A percentile compares a stretch with the other conserved stretches of the same genome.
Evolutionary conservation across 2,797 vertebrate species (phyloP).

Genomic region (Poeciliopsis infans): DNA sequence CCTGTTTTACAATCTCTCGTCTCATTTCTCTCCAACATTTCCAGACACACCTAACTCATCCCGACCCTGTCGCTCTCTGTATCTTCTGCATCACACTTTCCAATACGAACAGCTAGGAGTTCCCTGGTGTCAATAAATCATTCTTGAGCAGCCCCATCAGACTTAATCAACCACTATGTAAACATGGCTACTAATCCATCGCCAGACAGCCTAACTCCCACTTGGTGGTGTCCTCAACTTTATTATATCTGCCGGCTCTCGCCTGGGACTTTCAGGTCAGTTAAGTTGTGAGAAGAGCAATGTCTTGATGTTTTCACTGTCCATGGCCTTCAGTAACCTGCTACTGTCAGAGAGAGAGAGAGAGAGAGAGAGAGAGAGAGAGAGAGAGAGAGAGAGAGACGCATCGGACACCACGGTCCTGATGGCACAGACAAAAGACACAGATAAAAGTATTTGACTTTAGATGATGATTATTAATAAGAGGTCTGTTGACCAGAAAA

Average conservation of each 20-base stretch:
- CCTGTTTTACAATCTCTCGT: slow-evolving; percentile 24
- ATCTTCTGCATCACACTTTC: slow-evolving; percentile 42
- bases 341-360: slow-evolving; percentile 28
- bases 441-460: neutral
- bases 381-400: slow-evolving; percentile 27
- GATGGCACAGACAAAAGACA: slow-evolving; percentile 19
- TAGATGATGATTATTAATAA: neutral
- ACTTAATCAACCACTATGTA: slow-evolving; percentile 71
- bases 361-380: slow-evolving; percentile 26
- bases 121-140: slow-evolving; percentile 68
- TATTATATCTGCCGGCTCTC: slow-evolving; percentile 63
- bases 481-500: neutral
- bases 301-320: slow-evolving; percentile 52
- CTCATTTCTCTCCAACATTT: slow-evolving; percentile 4
- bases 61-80: slow-evolving; percentile 23
- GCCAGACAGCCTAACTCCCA: slow-evolving; percentile 58
- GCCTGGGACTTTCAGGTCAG: slow-evolving; percentile 68
- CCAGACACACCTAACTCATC: slow-evolving; percentile 24
- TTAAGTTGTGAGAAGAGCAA: slow-evolving; percentile 52
- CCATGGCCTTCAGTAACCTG: slow-evolving; percentile 32
- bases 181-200: slow-evolving; percentile 75
- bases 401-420: neutral
- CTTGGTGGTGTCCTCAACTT: slow-evolving; percentile 59
- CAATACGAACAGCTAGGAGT: slow-evolving; percentile 40
- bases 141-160: slow-evolving; percentile 56